Evolutionary conservation across 2,888 invertebrate genomes (phyloP).

Genomic region (Pseudococcus viburni): DNA sequence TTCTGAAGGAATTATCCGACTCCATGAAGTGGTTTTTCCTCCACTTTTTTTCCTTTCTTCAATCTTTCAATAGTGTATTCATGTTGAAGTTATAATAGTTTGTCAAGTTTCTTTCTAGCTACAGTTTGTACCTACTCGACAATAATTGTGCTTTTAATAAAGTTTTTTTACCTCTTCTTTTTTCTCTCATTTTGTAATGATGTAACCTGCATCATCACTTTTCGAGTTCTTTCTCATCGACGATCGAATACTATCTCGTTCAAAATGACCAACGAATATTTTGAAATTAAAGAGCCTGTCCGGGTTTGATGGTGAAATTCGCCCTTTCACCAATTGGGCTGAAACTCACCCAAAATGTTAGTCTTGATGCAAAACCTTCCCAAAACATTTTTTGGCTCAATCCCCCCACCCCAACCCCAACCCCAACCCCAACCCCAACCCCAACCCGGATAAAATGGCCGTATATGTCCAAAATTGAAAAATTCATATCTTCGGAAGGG

Average conservation of each 20-base stretch:
- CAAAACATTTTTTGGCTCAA: too few relatives aligned
- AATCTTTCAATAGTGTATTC: not conserved
- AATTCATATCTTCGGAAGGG: too few relatives aligned
- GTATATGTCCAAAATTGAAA: too few relatives aligned
- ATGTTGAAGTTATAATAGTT: conserved; percentile 23
- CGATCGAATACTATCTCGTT: not conserved
- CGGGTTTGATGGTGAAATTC: too few relatives aligned
- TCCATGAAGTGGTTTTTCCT: conserved; percentile 3
- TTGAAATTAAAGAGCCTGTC: too few relatives aligned
- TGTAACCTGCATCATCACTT: not conserved
- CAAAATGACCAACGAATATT: not conserved
- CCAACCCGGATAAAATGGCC: too few relatives aligned
- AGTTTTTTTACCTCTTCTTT: conserved; percentile 2
- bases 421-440: too few relatives aligned
- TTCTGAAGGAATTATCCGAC: not conserved
- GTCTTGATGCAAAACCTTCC: too few relatives aligned
- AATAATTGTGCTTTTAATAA: conserved; percentile 28
- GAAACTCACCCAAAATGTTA: too few relatives aligned
- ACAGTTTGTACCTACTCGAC: conserved; percentile 40
- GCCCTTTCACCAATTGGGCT: too few relatives aligned
- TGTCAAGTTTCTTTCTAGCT: not conserved
- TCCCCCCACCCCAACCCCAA: too few relatives aligned
- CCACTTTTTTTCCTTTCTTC: not conserved
- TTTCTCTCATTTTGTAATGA: not conserved
- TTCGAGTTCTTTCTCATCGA: not conserved